A percentile compares a stretch with the other conserved stretches of the same genome.
phyloP scores from a whole-genome alignment of 2,888 invertebrate species.

The Pheosia tremula region DNA sequence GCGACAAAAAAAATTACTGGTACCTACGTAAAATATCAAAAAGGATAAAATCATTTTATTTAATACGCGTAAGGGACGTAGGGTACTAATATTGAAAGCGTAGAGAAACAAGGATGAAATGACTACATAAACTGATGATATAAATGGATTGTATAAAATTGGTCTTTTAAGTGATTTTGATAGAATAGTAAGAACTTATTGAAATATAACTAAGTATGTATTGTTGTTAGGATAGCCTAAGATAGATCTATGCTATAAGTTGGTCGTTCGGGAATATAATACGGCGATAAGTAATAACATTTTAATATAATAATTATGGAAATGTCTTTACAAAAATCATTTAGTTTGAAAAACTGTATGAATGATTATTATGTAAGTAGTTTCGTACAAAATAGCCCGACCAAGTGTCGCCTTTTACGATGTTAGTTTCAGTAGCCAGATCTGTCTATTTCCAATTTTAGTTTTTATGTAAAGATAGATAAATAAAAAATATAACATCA shows the following conservation, averaged over 20 bases:
- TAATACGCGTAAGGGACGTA: neutral
- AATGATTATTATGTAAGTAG: no score
- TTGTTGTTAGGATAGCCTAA: neutral
- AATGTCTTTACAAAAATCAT: neutral
- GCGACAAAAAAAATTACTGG: neutral
- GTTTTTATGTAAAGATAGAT: neutral
- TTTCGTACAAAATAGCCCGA: no score
- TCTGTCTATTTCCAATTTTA: neutral
- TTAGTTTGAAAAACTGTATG: no score
- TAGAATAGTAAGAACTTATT: slow-evolving; percentile 27
- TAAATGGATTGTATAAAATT: slow-evolving; percentile 39
- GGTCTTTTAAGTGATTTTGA: slow-evolving; percentile 37
- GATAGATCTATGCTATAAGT: neutral
- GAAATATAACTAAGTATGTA: slow-evolving; percentile 23
- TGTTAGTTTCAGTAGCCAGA: neutral
- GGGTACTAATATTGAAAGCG: neutral
- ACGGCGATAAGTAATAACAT: neutral
- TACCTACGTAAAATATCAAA: neutral
- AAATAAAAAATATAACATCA: neutral
- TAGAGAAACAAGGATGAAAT: neutral
- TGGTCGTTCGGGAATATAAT: neutral
- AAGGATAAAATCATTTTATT: neutral
- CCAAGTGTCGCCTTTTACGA: neutral
- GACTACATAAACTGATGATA: neutral
- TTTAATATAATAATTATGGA: neutral